These are phyloP conservation scores for Nothobranchius kuhntae DNA, from an alignment of 2,113 vertebrate genomes.

Conservation along the genomic window DNA sequence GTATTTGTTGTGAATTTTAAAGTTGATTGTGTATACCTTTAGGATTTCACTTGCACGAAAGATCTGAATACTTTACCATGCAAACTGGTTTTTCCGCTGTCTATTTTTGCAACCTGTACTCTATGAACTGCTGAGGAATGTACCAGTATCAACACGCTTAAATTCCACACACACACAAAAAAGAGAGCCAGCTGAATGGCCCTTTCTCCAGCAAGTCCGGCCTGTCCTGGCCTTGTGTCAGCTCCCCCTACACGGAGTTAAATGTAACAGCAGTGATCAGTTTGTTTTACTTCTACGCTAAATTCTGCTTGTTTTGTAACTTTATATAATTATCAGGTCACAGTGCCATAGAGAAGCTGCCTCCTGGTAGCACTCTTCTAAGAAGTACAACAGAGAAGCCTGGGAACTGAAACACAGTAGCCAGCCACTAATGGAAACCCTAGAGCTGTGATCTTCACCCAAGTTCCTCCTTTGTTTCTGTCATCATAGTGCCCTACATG, in stretches of 20 bases:
- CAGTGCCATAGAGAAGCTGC: constrained; percentile 31
- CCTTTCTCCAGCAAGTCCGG: constrained; percentile 52
- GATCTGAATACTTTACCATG: constrained; percentile 1
- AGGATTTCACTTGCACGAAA: no score
- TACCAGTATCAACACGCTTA: constrained; percentile 59
- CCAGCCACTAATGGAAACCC: constrained; percentile 51
- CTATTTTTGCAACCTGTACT: constrained; percentile 45
- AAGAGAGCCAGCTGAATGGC: constrained; percentile 47
- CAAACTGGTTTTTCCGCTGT: constrained; percentile 16
- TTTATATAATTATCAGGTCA: constrained; percentile 29
- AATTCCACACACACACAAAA: constrained; percentile 28
- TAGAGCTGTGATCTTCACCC: constrained; percentile 56
- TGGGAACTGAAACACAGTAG: constrained; percentile 68
- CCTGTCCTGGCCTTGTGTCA: constrained; percentile 21
- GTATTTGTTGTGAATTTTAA: no score
- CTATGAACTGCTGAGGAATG: constrained; percentile 29
- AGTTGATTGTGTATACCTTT: no score
- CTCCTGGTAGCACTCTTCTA: constrained; percentile 38
- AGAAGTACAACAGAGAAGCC: constrained; percentile 65
- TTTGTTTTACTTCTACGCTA: constrained; percentile 4
- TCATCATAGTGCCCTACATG: constrained; percentile 45
- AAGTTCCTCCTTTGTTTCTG: constrained; percentile 59
- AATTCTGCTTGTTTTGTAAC: constrained; percentile 51
- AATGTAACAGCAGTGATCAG: constrained; percentile 8
- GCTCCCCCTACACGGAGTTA: constrained; percentile 2